Conservation (phyloP, 1,140 invertebrate species). For the Bombus affinis region DNA sequence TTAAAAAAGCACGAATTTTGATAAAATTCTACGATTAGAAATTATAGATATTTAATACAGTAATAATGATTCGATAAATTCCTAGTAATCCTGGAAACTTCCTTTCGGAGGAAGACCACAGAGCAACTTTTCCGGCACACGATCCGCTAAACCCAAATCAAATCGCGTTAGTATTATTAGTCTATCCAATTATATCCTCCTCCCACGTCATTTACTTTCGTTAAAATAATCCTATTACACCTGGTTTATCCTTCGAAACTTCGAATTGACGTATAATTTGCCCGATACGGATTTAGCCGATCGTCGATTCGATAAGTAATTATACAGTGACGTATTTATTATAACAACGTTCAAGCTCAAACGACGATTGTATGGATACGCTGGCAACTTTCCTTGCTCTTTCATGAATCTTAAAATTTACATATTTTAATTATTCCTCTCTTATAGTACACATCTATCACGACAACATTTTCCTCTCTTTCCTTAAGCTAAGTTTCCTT, state of each 20-base stretch:
- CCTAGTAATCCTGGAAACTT: neutral
- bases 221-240: conserved; percentile 8
- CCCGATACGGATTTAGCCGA: neutral
- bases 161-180: neutral
- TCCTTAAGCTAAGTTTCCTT: neutral
- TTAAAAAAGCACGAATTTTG: neutral
- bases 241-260: neutral
- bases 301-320: neutral
- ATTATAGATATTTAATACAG: no score
- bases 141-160: neutral
- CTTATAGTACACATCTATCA: neutral
- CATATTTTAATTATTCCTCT: neutral
- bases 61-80: neutral
- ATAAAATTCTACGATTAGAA: neutral
- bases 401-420: neutral
- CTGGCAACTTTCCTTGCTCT: conserved; percentile 13
- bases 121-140: neutral
- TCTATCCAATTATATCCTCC: neutral
- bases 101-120: neutral
- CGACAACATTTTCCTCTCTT: neutral
- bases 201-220: neutral
- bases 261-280: conserved; percentile 26
- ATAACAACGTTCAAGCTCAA: conserved; percentile 52
- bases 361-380: conserved; percentile 59
- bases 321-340: conserved; percentile 21